phyloP scores from a whole-genome alignment of 2,113 vertebrate species.

The Podocnemis expansa region DNA sequence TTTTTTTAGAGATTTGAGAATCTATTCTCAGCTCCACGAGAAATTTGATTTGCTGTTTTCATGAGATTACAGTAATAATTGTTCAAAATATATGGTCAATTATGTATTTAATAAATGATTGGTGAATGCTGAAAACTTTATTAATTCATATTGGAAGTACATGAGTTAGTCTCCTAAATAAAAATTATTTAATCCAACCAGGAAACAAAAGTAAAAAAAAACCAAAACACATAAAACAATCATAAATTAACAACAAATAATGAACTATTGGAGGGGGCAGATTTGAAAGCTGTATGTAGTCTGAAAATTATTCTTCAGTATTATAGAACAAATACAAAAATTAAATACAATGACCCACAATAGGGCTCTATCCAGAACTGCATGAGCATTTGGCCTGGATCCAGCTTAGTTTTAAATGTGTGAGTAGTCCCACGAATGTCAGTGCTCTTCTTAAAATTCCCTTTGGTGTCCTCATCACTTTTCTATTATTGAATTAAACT shows the following conservation, averaged over 20 bases:
- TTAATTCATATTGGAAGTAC: background rate
- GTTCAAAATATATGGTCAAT: background rate
- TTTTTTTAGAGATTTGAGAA: background rate
- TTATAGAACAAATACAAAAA: background rate
- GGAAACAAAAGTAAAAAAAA: conserved; percentile 41
- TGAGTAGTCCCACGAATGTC: background rate
- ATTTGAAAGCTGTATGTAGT: background rate
- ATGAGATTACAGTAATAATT: background rate
- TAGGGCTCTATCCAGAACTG: background rate
- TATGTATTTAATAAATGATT: background rate
- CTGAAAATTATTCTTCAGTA: background rate
- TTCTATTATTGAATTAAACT: background rate
- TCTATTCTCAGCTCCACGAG: background rate
- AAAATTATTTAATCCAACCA: background rate
- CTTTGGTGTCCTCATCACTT: conserved; percentile 7
- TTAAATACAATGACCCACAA: background rate
- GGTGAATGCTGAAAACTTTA: background rate
- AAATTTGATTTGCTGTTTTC: background rate
- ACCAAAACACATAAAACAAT: background rate
- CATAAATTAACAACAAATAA: background rate
- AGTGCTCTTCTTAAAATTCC: background rate
- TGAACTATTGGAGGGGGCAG: background rate
- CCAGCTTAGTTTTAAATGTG: background rate
- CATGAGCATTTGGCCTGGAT: background rate
- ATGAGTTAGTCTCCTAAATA: conserved; percentile 23